Percentiles rank a stretch among this genome's conserved stretches.
phyloP scores from a whole-genome alignment of 2,797 vertebrate genomes.

The Ptychadena robeensis region DNA sequence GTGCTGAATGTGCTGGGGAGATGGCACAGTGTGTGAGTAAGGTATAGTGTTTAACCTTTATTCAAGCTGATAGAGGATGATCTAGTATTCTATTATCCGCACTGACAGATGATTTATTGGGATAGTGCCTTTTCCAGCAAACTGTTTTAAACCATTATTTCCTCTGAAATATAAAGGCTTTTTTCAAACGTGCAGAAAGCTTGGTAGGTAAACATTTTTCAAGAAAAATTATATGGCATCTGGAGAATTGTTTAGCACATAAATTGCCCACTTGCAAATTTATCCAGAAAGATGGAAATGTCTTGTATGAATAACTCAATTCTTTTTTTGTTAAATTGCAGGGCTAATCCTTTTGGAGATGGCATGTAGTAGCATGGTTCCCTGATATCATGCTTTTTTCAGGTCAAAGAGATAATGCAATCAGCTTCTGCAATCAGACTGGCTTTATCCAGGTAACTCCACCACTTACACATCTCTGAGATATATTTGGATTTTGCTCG shows the following conservation, averaged over 20 bases:
- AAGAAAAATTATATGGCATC: constrained; percentile 54
- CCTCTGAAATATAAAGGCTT: constrained; percentile 63
- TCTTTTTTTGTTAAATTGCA: constrained; percentile 28
- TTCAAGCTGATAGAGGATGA: constrained; percentile 69
- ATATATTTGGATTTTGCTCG: constrained; percentile 21
- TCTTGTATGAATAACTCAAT: constrained; percentile 40
- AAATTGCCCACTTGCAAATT: constrained; percentile 58
- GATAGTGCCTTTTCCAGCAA: constrained; percentile 68
- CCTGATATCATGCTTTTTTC: background rate
- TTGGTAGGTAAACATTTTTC: constrained; percentile 59
- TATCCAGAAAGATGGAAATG: constrained; percentile 42
- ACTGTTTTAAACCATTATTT: constrained; percentile 64
- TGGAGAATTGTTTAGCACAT: constrained; percentile 49
- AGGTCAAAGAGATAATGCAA: constrained; percentile 5
- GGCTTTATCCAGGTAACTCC: constrained; percentile 11
- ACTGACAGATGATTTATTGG: constrained; percentile 72
- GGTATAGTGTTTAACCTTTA: constrained; percentile 65
- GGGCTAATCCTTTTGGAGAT: constrained; percentile 28
- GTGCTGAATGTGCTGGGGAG: constrained; percentile 56
- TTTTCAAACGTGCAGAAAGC: constrained; percentile 64
- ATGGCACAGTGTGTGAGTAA: constrained; percentile 63
- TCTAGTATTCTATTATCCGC: constrained; percentile 71
- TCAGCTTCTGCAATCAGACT: constrained; percentile 12
- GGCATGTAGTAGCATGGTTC: background rate
- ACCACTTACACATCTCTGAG: constrained; percentile 16